Evolutionary conservation across 2,797 vertebrate species (phyloP).

Genomic region (Coranthus polyacanthus): DNA sequence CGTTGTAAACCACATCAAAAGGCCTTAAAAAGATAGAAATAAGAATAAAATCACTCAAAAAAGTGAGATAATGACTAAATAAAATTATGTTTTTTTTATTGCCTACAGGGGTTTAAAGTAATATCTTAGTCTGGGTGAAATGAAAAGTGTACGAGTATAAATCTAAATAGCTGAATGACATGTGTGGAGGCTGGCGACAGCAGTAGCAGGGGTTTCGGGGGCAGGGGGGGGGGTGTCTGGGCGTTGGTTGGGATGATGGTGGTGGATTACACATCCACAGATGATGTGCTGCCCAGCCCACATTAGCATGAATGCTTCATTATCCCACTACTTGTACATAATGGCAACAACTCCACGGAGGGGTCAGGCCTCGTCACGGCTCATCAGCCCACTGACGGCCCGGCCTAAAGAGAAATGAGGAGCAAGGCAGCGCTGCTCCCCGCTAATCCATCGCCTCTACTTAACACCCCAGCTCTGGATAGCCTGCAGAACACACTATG

Average conservation of each 20-base stretch:
- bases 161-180: constrained; percentile 35
- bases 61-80: not conserved
- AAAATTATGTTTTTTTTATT: not conserved
- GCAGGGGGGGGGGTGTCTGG: constrained; percentile 37
- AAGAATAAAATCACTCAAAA: accelerated
- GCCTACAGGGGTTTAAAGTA: not conserved
- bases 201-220: constrained; percentile 11
- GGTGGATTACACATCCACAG: constrained; percentile 77
- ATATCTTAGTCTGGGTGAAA: constrained; percentile 10
- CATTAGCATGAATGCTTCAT: constrained; percentile 91
- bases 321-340: constrained; percentile 89
- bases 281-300: constrained; percentile 77
- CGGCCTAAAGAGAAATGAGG: constrained; percentile 83
- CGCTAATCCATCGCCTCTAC: constrained; percentile 87
- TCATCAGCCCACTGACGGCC: constrained; percentile 88
- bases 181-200: constrained; percentile 35
- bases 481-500: constrained; percentile 62
- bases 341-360: constrained; percentile 87
- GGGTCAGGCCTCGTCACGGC: constrained; percentile 87
- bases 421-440: constrained; percentile 77
- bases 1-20: not conserved
- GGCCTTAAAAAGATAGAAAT: not conserved
- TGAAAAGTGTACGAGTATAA: constrained; percentile 15
- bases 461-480: constrained; percentile 76
- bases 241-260: constrained; percentile 64